Conservation (phyloP, 2,797 vertebrate species). For the Oophaga sylvatica region DNA sequence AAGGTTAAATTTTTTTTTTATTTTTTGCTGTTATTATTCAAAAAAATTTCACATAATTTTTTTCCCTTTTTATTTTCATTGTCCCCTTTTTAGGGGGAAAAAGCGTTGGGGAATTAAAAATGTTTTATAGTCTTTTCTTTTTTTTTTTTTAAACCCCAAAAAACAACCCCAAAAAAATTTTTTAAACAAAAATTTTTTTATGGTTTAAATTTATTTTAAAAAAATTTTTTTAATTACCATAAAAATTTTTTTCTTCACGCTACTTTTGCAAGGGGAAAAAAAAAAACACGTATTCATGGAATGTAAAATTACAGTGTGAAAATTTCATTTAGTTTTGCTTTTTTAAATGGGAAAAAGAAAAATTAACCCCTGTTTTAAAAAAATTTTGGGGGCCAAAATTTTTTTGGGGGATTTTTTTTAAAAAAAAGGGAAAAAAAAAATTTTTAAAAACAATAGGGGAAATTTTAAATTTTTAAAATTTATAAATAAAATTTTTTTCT, state of each 20-base stretch:
- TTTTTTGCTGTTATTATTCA: conserved; percentile 58
- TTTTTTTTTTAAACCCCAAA: conserved; percentile 53
- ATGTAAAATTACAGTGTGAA: conserved; percentile 4
- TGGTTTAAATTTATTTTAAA: conserved; percentile 54
- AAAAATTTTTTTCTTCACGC: conserved; percentile 30
- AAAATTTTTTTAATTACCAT: conserved; percentile 54
- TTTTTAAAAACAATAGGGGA: not conserved
- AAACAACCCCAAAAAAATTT: too few relatives aligned
- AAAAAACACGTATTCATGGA: not conserved
- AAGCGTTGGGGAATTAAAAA: conserved; percentile 46
- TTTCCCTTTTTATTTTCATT: conserved; percentile 55
- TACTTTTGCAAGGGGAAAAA: conserved; percentile 27
- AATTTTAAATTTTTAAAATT: too few relatives aligned
- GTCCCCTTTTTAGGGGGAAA: conserved; percentile 52
- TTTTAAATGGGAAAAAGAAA: not conserved
- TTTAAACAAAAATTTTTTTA: conserved; percentile 60
- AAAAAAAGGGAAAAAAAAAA: not conserved
- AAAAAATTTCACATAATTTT: conserved; percentile 58
- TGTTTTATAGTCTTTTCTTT: conserved; percentile 49
- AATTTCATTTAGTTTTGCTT: not conserved
- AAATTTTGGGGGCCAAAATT: not conserved
- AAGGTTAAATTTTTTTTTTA: conserved; percentile 59
- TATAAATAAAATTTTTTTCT: too few relatives aligned
- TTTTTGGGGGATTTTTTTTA: not conserved
- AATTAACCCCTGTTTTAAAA: not conserved